Conservation (phyloP, 2,797 vertebrate genomes). For the Discoglossus pictus region DNA sequence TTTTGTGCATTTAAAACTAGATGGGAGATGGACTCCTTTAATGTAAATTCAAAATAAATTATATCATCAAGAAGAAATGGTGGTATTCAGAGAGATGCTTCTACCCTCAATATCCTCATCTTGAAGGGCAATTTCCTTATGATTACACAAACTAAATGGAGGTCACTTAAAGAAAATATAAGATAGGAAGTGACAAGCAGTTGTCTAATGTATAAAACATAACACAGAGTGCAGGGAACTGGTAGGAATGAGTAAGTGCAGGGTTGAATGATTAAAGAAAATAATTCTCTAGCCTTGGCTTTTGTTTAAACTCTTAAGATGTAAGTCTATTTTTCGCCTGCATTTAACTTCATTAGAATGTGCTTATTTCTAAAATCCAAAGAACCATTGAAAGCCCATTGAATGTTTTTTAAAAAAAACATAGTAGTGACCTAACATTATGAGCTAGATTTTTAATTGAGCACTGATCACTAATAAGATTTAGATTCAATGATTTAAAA, state of each 20-base stretch:
- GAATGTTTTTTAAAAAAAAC: too few species aligned
- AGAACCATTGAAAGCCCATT: too few species aligned
- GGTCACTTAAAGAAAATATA: constrained; percentile 9
- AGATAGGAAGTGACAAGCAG: constrained; percentile 9
- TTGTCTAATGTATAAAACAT: constrained; percentile 6
- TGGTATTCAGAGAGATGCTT: neutral
- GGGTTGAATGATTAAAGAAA: neutral
- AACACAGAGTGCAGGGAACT: neutral
- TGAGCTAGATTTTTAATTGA: too few species aligned
- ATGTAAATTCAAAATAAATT: constrained; percentile 19
- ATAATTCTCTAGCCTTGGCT: too few species aligned
- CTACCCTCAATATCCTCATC: constrained; percentile 1
- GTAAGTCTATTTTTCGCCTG: too few species aligned
- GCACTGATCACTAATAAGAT: too few species aligned
- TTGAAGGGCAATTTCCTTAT: constrained; percentile 6
- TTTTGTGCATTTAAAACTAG: neutral
- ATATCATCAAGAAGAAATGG: constrained; percentile 1
- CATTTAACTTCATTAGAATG: too few species aligned
- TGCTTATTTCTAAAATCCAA: too few species aligned
- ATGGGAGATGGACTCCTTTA: neutral
- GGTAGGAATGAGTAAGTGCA: neutral
- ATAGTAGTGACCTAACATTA: too few species aligned
- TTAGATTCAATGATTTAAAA: too few species aligned
- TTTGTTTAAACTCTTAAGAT: too few species aligned
- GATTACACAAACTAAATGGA: neutral